A percentile compares a stretch with the other conserved stretches of the same genome.
These are phyloP conservation scores for Macropis europaea DNA, from an alignment of 2,888 invertebrate genomes.

Conservation along the genomic window DNA sequence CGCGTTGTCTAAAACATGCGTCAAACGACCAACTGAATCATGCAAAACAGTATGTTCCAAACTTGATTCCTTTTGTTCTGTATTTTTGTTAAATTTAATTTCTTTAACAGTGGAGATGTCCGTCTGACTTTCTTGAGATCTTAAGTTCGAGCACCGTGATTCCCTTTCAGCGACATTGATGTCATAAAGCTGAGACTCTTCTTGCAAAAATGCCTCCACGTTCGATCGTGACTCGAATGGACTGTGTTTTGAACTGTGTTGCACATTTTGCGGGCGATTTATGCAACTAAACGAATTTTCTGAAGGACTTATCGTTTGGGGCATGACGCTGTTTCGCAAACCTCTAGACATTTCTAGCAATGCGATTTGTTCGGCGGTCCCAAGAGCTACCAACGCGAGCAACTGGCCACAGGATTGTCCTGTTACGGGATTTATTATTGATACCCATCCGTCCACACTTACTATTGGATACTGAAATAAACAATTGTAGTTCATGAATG, in stretches of 20 bases:
- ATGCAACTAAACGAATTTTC: constrained; percentile 1
- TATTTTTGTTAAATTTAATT: constrained; percentile 48
- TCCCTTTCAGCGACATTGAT: neutral
- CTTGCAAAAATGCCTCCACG: neutral
- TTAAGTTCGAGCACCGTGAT: constrained; percentile 32
- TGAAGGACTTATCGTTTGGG: constrained; percentile 42
- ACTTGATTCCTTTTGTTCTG: constrained; percentile 26
- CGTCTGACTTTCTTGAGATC: constrained; percentile 72
- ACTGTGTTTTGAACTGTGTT: neutral
- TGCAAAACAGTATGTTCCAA: constrained; percentile 56
- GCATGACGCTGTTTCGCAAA: constrained; percentile 55
- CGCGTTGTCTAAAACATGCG: constrained; percentile 64
- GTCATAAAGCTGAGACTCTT: neutral
- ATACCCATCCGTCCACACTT: constrained; percentile 83
- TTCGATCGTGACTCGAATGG: neutral
- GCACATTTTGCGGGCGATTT: neutral
- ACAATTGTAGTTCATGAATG: neutral
- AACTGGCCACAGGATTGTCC: constrained; percentile 81
- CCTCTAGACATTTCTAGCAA: constrained; percentile 80
- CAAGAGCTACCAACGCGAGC: constrained; percentile 83
- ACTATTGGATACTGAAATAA: constrained; percentile 82
- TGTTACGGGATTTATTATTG: constrained; percentile 80
- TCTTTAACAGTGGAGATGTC: constrained; percentile 65
- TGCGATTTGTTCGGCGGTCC: constrained; percentile 83
- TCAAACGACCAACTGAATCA: constrained; percentile 65